Conservation (phyloP, 2,888 invertebrate genomes). For the Myopa testacea region DNA sequence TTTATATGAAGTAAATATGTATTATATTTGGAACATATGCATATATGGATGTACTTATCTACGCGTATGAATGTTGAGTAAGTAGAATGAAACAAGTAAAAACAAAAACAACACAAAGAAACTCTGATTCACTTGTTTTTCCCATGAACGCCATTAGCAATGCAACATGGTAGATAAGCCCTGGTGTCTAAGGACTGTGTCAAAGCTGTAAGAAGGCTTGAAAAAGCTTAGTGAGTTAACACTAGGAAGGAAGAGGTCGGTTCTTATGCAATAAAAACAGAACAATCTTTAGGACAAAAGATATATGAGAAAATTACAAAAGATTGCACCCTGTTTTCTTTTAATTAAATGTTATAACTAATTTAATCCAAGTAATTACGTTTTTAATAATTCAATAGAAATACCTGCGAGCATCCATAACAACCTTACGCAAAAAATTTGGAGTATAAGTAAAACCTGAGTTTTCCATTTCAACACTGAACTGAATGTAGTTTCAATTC, state of each 20-base stretch:
- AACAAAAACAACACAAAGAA: not conserved
- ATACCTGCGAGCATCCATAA: conserved; percentile 61
- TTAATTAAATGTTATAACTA: too few relatives aligned
- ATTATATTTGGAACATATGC: too few relatives aligned
- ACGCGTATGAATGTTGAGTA: not conserved
- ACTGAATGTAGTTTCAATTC: too few relatives aligned
- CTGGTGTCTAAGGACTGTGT: not conserved
- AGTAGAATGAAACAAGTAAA: not conserved
- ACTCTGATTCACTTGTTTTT: not conserved
- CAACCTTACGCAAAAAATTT: conserved; percentile 66
- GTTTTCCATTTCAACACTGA: conserved; percentile 57
- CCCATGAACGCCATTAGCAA: not conserved
- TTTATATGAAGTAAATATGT: too few relatives aligned
- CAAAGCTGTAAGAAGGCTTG: not conserved
- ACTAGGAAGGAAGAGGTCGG: not conserved
- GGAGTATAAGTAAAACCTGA: conserved; percentile 66
- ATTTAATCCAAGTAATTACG: too few relatives aligned
- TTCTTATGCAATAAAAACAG: not conserved
- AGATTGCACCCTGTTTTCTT: too few relatives aligned
- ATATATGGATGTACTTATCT: too few relatives aligned
- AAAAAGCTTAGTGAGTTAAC: not conserved
- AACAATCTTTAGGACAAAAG: not conserved
- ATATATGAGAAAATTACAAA: not conserved
- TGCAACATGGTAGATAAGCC: not conserved
- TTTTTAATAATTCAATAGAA: too few relatives aligned